Evolutionary conservation across 2,113 vertebrate species (phyloP).

Genomic region (Aspidoscelis tigris): DNA sequence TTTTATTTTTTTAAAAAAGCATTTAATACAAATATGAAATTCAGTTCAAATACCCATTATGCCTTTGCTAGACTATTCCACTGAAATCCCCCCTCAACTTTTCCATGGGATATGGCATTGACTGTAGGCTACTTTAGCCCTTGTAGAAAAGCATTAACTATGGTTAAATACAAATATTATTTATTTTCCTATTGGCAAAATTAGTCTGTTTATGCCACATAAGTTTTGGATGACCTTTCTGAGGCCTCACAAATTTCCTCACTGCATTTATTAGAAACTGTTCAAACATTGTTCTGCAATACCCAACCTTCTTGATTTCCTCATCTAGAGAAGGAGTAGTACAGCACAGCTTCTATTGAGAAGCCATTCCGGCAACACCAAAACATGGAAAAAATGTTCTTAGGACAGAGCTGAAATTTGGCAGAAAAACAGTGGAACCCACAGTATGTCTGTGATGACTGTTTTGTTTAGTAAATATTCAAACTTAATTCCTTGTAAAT

Average conservation of each 20-base stretch:
- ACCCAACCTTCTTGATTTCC: not conserved
- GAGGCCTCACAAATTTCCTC: not conserved
- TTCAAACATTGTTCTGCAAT: not conserved
- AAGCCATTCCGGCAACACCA: not conserved
- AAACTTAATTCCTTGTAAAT: not conserved
- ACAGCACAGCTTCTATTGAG: not conserved
- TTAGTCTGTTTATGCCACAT: conserved; percentile 20
- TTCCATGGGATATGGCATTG: not conserved
- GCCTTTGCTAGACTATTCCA: not conserved
- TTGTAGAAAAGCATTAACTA: conserved; percentile 1
- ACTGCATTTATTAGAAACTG: not conserved
- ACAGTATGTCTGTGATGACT: not conserved
- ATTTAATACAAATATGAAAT: not conserved
- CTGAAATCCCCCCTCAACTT: not conserved
- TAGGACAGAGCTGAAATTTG: not conserved
- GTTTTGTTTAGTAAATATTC: not conserved
- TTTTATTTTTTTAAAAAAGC: too few species aligned
- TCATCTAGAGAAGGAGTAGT: not conserved
- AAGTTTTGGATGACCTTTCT: conserved; percentile 11
- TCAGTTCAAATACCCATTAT: not conserved
- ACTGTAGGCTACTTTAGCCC: not conserved
- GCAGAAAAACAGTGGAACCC: not conserved
- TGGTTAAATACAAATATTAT: conserved; percentile 8
- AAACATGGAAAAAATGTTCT: conserved; percentile 1
- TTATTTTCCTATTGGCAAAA: not conserved